phyloP scores from a whole-genome alignment of 2,113 vertebrate genomes.

The Takifugu flavidus region DNA sequence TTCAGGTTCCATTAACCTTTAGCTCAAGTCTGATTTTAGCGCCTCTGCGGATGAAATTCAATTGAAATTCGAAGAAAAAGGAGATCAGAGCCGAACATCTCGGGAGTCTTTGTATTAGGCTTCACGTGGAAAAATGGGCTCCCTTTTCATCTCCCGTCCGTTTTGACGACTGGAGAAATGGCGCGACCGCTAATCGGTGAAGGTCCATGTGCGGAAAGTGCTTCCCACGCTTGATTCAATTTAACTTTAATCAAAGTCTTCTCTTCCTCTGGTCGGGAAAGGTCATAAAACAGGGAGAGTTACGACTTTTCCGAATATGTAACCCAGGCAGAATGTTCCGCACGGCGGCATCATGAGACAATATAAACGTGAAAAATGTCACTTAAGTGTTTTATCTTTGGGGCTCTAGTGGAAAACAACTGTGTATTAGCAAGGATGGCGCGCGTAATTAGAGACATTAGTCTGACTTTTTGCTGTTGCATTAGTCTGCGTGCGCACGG shows the following conservation, averaged over 20 bases:
- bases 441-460: not conserved
- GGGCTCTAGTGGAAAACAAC: not conserved
- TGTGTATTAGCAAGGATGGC: too few species aligned
- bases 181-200: constrained; percentile 1
- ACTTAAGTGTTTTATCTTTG: too few species aligned
- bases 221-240: constrained; percentile 1
- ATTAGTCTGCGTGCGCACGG: not conserved
- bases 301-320: too few species aligned
- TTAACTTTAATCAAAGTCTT: constrained; percentile 15
- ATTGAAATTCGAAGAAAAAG: not conserved
- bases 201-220: not conserved
- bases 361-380: too few species aligned
- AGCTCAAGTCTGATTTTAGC: too few species aligned
- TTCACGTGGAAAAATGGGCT: not conserved
- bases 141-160: not conserved
- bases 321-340: too few species aligned
- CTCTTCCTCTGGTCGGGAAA: not conserved
- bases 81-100: not conserved
- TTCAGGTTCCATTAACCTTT: too few species aligned
- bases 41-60: not conserved
- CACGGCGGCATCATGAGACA: too few species aligned
- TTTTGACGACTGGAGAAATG: not conserved
- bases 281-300: not conserved
- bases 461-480: not conserved
- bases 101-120: not conserved